Evolutionary conservation across 2,113 vertebrate species (phyloP).

Genomic region (Hippolais icterina): DNA sequence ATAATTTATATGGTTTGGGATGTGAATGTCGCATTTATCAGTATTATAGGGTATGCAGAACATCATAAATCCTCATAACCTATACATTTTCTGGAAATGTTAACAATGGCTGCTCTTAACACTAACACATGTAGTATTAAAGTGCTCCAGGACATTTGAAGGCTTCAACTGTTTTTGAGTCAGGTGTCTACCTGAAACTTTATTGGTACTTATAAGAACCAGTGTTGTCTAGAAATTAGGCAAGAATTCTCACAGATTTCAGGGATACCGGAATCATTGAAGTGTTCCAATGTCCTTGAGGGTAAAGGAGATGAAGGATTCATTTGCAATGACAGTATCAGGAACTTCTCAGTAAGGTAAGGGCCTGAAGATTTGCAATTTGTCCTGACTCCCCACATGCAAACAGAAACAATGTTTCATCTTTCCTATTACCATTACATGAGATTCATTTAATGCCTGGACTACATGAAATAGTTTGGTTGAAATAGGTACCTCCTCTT

Average conservation of each 20-base stretch:
- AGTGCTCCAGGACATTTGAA: neutral
- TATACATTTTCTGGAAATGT: neutral
- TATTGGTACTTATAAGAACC: neutral
- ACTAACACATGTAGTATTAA: neutral
- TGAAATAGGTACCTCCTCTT: neutral
- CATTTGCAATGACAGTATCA: neutral
- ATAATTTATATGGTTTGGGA: neutral
- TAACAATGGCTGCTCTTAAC: neutral
- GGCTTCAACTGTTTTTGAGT: neutral
- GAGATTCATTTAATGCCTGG: neutral
- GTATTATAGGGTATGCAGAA: neutral
- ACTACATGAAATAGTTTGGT: neutral
- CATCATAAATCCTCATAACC: neutral
- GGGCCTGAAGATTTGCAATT: rapidly evolving
- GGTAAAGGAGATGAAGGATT: neutral
- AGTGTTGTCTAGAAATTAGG: neutral
- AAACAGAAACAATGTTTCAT: neutral
- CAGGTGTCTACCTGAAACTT: neutral
- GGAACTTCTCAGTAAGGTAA: neutral
- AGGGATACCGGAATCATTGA: neutral
- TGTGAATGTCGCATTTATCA: neutral
- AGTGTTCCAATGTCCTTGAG: neutral
- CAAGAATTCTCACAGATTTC: neutral
- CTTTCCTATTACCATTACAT: neutral
- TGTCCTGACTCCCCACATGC: neutral